A percentile compares a stretch with the other conserved stretches of the same genome.
Evolutionary conservation across 2,888 invertebrate genomes (phyloP).

Genomic region (Chloroclysta siterata): DNA sequence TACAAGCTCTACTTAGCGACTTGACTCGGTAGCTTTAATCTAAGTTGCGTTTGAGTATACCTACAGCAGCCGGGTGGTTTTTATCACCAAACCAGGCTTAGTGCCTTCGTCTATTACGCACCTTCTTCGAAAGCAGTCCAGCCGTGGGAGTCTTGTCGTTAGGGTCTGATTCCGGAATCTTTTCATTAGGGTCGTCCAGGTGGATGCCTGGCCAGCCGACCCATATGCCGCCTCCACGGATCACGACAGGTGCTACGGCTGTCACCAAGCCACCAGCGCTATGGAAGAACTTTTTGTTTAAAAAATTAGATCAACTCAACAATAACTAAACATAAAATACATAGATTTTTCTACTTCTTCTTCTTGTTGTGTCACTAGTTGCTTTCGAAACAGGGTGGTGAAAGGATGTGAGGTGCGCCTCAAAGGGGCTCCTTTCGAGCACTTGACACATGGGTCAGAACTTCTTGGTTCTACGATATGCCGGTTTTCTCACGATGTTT

Average conservation of each 20-base stretch:
- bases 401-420: too few relatives aligned
- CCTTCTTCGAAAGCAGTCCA: constrained; percentile 92
- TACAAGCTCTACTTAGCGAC: too few relatives aligned
- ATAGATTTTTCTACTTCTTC: too few relatives aligned
- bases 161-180: constrained; percentile 94
- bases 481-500: too few relatives aligned
- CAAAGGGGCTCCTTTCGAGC: too few relatives aligned
- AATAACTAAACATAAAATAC: not conserved
- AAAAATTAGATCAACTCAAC: not conserved
- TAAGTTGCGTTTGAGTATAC: too few relatives aligned
- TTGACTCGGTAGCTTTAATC: too few relatives aligned
- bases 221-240: constrained; percentile 93
- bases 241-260: constrained; percentile 95
- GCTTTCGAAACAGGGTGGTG: too few relatives aligned
- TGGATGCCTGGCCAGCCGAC: constrained; percentile 97
- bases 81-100: not conserved
- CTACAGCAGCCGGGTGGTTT: not conserved
- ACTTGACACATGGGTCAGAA: too few relatives aligned
- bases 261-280: constrained; percentile 96
- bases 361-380: too few relatives aligned
- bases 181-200: constrained; percentile 89
- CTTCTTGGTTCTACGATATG: too few relatives aligned
- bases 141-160: constrained; percentile 94
- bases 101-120: constrained; percentile 55
- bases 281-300: constrained; percentile 25